phyloP scores from a whole-genome alignment of 2,113 vertebrate genomes.

The Lamprologus tigripictilis region DNA sequence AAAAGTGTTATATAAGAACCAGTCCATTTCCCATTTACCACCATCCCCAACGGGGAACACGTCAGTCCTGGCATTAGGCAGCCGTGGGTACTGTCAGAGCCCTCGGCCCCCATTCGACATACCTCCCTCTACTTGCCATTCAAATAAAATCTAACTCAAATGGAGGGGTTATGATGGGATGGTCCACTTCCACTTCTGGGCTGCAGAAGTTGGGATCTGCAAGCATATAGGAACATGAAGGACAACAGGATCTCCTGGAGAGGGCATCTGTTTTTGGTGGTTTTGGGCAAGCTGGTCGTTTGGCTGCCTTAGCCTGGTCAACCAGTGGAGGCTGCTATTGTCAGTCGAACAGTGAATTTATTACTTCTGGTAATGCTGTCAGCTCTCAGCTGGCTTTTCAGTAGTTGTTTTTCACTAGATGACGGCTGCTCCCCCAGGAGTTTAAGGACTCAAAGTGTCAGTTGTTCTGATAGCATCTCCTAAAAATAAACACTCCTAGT shows the following conservation, averaged over 20 bases:
- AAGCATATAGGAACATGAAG: not conserved
- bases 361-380: not conserved
- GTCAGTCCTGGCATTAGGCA: not conserved
- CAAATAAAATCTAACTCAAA: not conserved
- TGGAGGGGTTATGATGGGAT: not conserved
- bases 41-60: not conserved
- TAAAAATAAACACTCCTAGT: not conserved
- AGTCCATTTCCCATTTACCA: not conserved
- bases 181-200: fast-evolving
- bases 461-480: not conserved
- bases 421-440: fast-evolving
- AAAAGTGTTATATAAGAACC: not conserved
- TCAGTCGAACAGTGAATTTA: not conserved
- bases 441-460: not conserved
- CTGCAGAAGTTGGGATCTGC: not conserved
- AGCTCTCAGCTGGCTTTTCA: not conserved
- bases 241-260: not conserved
- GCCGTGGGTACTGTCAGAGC: not conserved
- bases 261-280: not conserved
- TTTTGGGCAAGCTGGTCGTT: not conserved
- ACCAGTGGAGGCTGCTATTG: not conserved
- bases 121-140: not conserved
- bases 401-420: not conserved
- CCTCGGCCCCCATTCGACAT: not conserved
- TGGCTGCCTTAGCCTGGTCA: not conserved